Percentiles rank a stretch among this genome's conserved stretches.
Evolutionary conservation across 2,888 invertebrate species (phyloP).

Genomic region (Bombylius discolor): DNA sequence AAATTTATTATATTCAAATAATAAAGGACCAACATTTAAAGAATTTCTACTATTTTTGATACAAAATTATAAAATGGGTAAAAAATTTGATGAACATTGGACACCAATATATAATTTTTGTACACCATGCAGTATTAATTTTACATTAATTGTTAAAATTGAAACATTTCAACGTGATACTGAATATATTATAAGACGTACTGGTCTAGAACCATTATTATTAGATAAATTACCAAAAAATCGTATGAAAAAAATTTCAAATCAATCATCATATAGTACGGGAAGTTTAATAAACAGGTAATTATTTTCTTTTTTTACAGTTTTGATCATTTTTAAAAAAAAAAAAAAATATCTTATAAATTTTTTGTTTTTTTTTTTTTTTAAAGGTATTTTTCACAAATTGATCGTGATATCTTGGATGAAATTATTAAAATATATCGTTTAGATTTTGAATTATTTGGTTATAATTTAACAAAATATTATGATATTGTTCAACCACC

Average conservation of each 20-base stretch:
- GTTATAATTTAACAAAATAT: slow-evolving; percentile 47
- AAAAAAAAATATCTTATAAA: neutral
- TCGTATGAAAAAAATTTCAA: slow-evolving; percentile 40
- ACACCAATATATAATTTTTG: slow-evolving; percentile 51
- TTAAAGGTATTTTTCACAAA: slow-evolving; percentile 42
- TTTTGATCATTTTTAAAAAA: neutral
- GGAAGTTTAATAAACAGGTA: slow-evolving; percentile 43
- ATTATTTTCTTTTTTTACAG: slow-evolving; percentile 13
- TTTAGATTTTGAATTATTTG: slow-evolving; percentile 56
- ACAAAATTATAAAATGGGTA: slow-evolving; percentile 42
- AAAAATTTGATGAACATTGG: slow-evolving; percentile 52
- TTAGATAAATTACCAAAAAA: slow-evolving; percentile 39
- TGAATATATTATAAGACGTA: slow-evolving; percentile 45
- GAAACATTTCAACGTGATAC: slow-evolving; percentile 49
- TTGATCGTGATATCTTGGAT: slow-evolving; percentile 42
- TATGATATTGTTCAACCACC: slow-evolving; percentile 38
- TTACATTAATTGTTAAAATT: slow-evolving; percentile 49
- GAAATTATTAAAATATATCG: slow-evolving; percentile 49
- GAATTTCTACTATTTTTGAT: slow-evolving; percentile 59
- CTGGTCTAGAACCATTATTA: slow-evolving; percentile 43
- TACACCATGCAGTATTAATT: slow-evolving; percentile 52
- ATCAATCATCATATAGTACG: slow-evolving; percentile 28
- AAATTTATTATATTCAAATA: slow-evolving; percentile 13
- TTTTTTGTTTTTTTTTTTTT: neutral
- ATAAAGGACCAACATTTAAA: slow-evolving; percentile 48